Evolutionary conservation across 1,140 invertebrate species (phyloP).

Genomic region (Aphelenchoides besseyi): DNA sequence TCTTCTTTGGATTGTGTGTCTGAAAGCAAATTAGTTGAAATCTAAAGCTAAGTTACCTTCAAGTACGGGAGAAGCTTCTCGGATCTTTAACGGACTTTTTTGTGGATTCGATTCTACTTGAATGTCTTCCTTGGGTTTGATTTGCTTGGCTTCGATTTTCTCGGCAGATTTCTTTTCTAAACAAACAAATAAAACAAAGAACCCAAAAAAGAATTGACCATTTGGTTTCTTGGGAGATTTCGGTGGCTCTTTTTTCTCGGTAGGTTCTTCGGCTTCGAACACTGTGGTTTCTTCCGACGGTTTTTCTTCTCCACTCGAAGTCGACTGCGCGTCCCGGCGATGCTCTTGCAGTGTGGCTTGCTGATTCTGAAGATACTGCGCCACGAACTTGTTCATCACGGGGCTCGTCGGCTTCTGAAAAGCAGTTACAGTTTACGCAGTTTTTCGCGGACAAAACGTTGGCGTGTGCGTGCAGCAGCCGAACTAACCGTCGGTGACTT

Average conservation of each 20-base stretch:
- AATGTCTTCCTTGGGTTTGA: neutral
- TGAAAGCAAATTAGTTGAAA: no score
- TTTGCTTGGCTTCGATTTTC: neutral
- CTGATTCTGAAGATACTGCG: slow-evolving; percentile 11
- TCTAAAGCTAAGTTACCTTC: no score
- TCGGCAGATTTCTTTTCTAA: neutral
- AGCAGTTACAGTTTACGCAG: no score
- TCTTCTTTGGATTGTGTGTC: no score
- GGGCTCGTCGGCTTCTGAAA: slow-evolving; percentile 6
- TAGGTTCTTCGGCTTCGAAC: neutral
- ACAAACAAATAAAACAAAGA: no score
- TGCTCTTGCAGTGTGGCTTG: slow-evolving; percentile 4
- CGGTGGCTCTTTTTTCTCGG: neutral
- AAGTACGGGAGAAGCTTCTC: no score
- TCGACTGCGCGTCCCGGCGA: neutral
- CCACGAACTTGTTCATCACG: neutral
- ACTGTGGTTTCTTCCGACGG: neutral
- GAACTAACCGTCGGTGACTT: slow-evolving; percentile 3
- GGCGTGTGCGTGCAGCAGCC: no score
- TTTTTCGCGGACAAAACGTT: neutral
- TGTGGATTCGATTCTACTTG: neutral
- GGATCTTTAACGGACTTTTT: neutral
- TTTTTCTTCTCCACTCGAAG: neutral
- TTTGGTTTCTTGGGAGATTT: no score
- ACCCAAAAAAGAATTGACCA: no score